Evolutionary conservation across 2,113 vertebrate species (phyloP), one percentile per base, ranked within the genome.

Genomic region (Penelope pileata): DNA sequence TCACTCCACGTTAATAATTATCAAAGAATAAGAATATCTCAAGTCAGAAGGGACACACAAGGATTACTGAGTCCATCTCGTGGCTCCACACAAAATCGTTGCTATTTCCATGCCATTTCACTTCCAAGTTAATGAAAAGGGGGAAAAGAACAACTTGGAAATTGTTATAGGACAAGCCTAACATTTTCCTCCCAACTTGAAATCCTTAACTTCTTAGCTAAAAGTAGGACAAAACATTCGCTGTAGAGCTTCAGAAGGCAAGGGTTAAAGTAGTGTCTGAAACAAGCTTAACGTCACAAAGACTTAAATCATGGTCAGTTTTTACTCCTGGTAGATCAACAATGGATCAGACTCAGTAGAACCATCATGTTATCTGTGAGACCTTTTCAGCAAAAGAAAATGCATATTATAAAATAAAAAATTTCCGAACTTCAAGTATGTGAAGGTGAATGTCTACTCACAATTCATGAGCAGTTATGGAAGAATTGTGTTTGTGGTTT

Each of bases 261-360:
- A 75, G 40, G 19, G 16, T 68, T 80, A 90, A 93, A 72, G 82
- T n/a, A 85, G 83, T 40, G 30, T 36, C 36, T 66, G 36, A 93
- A 83, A 9, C 34, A 91, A 86, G 29, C 47, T 40, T 7, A 11
- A 7, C 63, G 17, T 51, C 58, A 72, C 15, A 38, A 81, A 85
- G 19, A 75, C 12, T 40, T 53, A 58, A 51, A 7, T 26, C 90
- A 66, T 3, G 12, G 45, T 7, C 86, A 1, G 2, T 66, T 91
- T 66, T 78, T 16, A 70, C 16, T 66, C 30, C 8, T 48, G 1
- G 0, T 36, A 81, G 30, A 73, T 58, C 32, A 86, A 48, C 1
- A 91, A 17, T 30, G 11, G 34, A 67, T 36, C 42, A 18, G 24
- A 50, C 32, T 62, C 36, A 18, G 29, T 22, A 83, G 80, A 89